A percentile compares a stretch with the other conserved stretches of the same genome.
phyloP scores from a whole-genome alignment of 2,113 vertebrate species.

The Piaya cayana region DNA sequence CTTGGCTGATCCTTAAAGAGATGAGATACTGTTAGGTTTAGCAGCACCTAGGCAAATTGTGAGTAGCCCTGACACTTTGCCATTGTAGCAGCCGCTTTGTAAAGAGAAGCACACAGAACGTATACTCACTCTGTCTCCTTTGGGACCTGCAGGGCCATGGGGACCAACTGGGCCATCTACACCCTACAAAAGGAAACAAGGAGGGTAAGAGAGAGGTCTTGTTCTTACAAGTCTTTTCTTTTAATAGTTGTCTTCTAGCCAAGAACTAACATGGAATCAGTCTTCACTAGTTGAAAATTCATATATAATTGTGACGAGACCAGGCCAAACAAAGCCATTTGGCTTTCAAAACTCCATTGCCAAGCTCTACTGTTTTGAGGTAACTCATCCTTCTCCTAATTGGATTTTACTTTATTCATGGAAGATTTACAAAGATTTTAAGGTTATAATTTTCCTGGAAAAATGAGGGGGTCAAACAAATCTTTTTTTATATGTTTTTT shows the following conservation, averaged over 20 bases:
- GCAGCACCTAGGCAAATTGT: background rate
- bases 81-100: background rate
- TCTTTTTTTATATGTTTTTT: background rate
- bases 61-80: background rate
- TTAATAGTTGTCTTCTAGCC: background rate
- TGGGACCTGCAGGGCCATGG: constrained; percentile 94
- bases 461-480: background rate
- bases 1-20: background rate
- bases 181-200: constrained; percentile 78
- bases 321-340: background rate
- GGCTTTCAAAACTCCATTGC: background rate
- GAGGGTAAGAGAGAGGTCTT: background rate
- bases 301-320: background rate
- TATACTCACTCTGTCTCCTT: constrained; percentile 93
- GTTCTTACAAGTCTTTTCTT: background rate
- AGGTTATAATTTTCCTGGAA: background rate
- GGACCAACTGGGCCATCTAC: constrained; percentile 89
- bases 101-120: background rate
- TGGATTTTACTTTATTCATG: background rate
- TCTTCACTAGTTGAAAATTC: background rate
- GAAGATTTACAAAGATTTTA: background rate
- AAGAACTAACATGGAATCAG: constrained; percentile 45
- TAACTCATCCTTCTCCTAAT: background rate
- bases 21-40: background rate
- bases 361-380: background rate